Conservation (phyloP, 2,113 vertebrate species). For the Oreochromis tanganicae region DNA sequence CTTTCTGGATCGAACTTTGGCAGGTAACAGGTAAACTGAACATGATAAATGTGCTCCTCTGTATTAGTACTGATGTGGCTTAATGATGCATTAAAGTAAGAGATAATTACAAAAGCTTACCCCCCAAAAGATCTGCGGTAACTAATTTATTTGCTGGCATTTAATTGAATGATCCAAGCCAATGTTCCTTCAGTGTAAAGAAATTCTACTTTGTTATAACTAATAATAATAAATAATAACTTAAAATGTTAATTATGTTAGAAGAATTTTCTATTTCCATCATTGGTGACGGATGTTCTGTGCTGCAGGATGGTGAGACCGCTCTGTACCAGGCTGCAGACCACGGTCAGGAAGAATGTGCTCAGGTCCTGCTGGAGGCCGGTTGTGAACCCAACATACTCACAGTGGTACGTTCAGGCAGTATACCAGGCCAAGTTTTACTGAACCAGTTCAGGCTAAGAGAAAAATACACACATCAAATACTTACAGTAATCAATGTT, state of each 20-base stretch:
- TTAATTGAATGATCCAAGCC: not conserved
- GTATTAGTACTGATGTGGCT: not conserved
- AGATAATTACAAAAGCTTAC: not conserved
- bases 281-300: not conserved
- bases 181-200: not conserved
- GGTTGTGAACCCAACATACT: slow-evolving; percentile 80
- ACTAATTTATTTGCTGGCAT: not conserved
- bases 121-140: not conserved
- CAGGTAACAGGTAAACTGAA: not conserved
- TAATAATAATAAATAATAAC: not conserved
- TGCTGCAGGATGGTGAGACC: slow-evolving; percentile 78
- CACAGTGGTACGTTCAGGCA: slow-evolving; percentile 64
- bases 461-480: not conserved
- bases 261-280: not conserved
- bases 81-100: not conserved
- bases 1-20: not conserved
- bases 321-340: slow-evolving; percentile 81
- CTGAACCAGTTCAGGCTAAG: not conserved
- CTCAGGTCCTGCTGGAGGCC: slow-evolving; percentile 74
- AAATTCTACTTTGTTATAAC: not conserved
- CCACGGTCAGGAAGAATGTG: slow-evolving; percentile 76
- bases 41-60: not conserved
- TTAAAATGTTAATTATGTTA: not conserved
- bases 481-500: not conserved
- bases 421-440: not conserved